Percentiles rank a stretch among this genome's conserved stretches.
Conservation (phyloP, 1,140 invertebrate genomes). For the Dendrolimus punctatus region DNA sequence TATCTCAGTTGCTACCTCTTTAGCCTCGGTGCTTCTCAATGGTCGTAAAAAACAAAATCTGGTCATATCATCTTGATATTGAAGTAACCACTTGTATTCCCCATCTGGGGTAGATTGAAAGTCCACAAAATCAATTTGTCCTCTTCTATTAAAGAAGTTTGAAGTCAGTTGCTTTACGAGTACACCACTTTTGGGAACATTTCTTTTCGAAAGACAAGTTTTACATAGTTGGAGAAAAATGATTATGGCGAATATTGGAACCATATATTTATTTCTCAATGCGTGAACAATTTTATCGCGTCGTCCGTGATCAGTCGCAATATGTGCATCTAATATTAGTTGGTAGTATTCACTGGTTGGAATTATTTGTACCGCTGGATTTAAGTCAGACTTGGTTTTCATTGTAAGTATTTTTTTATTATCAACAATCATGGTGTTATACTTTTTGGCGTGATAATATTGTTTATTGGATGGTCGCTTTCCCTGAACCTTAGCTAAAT, state of each 20-base stretch:
- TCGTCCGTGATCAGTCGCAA: conserved; percentile 20
- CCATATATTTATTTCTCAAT: conserved; percentile 17
- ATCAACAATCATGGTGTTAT: conserved; percentile 13
- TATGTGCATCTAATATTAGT: conserved; percentile 11
- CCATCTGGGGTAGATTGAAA: conserved; percentile 14
- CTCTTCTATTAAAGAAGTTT: conserved; percentile 13
- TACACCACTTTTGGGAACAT: conserved; percentile 10
- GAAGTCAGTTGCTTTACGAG: conserved; percentile 13
- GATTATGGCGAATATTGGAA: conserved; percentile 10
- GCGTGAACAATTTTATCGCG: conserved; percentile 18
- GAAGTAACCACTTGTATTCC: conserved; percentile 16
- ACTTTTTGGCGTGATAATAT: conserved; percentile 18
- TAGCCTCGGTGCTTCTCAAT: conserved; percentile 50
- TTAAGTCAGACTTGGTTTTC: conserved; percentile 9
- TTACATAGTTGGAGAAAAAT: conserved; percentile 18
- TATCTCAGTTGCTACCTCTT: conserved; percentile 46
- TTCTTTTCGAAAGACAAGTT: conserved; percentile 15
- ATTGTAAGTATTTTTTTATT: conserved; percentile 18
- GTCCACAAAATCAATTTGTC: conserved; percentile 10
- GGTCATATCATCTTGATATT: conserved; percentile 64
- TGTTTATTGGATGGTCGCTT: conserved; percentile 11
- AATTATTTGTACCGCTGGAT: conserved; percentile 13
- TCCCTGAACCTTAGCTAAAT: conserved; percentile 7
- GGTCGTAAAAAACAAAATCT: conserved; percentile 54
- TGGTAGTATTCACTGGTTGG: conserved; percentile 12